phyloP scores from a whole-genome alignment of 53 echinoderm and acorn worm genomes.

The Henricia sp. region DNA sequence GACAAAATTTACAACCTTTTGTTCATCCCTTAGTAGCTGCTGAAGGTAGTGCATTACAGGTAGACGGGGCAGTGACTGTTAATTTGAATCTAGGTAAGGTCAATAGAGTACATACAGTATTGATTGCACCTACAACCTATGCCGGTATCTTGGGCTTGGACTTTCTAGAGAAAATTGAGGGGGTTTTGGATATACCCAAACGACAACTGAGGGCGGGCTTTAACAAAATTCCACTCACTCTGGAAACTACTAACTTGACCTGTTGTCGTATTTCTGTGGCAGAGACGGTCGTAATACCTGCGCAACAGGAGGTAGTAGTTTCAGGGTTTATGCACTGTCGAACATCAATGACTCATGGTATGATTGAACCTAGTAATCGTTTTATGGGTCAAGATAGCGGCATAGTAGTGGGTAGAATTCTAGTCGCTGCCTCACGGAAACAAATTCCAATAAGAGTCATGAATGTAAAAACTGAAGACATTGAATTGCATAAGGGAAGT shows the following conservation, averaged over 20 bases:
- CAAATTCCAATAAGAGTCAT: neutral
- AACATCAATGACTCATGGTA: neutral
- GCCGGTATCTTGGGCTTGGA: neutral
- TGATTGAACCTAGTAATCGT: neutral
- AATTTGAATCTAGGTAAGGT: neutral
- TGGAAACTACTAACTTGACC: neutral
- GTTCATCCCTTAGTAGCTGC: neutral
- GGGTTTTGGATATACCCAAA: neutral
- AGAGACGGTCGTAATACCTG: neutral
- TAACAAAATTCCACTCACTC: neutral
- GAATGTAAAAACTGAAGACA: neutral
- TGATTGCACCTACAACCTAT: neutral
- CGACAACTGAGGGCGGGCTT: neutral
- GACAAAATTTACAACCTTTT: neutral
- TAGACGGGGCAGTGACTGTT: neutral
- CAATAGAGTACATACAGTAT: neutral
- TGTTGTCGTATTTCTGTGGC: too few species aligned
- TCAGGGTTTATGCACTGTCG: neutral
- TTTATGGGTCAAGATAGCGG: neutral
- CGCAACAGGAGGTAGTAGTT: neutral
- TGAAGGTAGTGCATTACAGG: neutral
- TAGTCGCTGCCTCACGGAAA: neutral
- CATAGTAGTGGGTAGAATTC: neutral
- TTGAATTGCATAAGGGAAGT: neutral
- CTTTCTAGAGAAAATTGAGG: neutral